These are phyloP conservation scores for Pseudococcus viburni DNA, from an alignment of 2,888 invertebrate genomes.

Conservation along the genomic window DNA sequence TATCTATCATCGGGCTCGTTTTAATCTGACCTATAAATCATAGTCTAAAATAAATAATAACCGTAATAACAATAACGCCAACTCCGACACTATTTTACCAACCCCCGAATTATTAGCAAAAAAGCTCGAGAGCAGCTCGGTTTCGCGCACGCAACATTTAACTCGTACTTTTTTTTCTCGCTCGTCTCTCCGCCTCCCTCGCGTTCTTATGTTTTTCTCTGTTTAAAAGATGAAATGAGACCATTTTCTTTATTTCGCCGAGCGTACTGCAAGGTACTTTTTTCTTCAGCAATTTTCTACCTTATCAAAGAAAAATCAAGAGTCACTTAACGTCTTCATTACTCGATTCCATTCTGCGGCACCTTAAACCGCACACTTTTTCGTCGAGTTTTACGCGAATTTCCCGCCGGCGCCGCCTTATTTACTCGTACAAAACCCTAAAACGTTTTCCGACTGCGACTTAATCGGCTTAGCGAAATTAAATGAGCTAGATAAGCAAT, in stretches of 20 bases:
- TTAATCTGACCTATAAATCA: constrained; percentile 29
- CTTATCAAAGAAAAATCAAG: constrained; percentile 47
- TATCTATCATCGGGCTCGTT: constrained; percentile 18
- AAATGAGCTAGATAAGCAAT: constrained; percentile 46
- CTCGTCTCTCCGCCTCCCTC: background rate
- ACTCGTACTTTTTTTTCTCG: constrained; percentile 1
- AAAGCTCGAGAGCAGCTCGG: background rate
- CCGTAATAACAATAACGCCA: constrained; percentile 41
- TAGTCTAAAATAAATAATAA: constrained; percentile 42
- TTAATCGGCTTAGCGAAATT: constrained; percentile 40
- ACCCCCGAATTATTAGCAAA: constrained; percentile 43
- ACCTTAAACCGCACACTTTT: background rate
- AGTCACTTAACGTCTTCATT: constrained; percentile 49
- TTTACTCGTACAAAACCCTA: background rate
- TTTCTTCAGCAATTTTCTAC: constrained; percentile 20
- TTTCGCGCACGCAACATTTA: constrained; percentile 30
- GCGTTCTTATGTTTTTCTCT: background rate
- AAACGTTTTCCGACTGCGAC: background rate
- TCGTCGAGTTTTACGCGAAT: background rate
- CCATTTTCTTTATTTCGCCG: constrained; percentile 18
- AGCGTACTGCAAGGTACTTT: background rate
- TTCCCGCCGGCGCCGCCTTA: background rate
- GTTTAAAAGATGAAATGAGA: constrained; percentile 24
- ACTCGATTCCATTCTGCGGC: background rate
- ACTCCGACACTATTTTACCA: constrained; percentile 23